phyloP scores from a whole-genome alignment of 2,888 invertebrate genomes.

The Gnatocerus cornutus region DNA sequence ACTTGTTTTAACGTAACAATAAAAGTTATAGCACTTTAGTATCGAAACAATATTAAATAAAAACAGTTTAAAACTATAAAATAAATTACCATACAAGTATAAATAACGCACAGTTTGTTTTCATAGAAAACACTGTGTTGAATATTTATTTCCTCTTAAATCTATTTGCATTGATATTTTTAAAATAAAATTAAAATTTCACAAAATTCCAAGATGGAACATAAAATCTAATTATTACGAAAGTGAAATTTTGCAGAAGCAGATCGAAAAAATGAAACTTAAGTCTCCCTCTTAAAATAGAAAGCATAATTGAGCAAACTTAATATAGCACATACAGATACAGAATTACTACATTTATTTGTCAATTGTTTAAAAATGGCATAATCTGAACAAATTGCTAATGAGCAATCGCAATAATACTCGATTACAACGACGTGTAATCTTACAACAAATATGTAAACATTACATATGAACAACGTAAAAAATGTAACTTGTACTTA shows the following conservation, averaged over 20 bases:
- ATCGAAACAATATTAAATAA: constrained; percentile 24
- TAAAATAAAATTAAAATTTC: constrained; percentile 53
- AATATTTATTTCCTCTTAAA: constrained; percentile 54
- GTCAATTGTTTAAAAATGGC: constrained; percentile 40
- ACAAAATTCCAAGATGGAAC: constrained; percentile 58
- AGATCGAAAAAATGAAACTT: constrained; percentile 51
- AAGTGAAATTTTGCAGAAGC: constrained; percentile 49
- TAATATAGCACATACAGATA: constrained; percentile 25
- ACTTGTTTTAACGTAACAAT: constrained; percentile 53
- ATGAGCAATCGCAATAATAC: constrained; percentile 45
- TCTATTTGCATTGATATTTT: constrained; percentile 53
- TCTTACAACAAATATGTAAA: constrained; percentile 45
- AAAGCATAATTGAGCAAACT: constrained; percentile 54
- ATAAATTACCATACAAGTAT: constrained; percentile 56
- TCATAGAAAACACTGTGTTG: constrained; percentile 63
- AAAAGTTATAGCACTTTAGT: constrained; percentile 32
- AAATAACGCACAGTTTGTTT: constrained; percentile 60
- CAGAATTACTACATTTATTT: constrained; percentile 27
- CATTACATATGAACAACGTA: constrained; percentile 43
- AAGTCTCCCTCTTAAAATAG: constrained; percentile 48
- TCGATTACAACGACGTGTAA: constrained; percentile 43
- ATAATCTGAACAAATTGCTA: constrained; percentile 41
- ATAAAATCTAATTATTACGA: constrained; percentile 50
- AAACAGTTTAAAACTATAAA: constrained; percentile 34
- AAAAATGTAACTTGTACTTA: constrained; percentile 45